phyloP scores from a whole-genome alignment of 2,113 vertebrate genomes.

The Tenrec ecaudatus region DNA sequence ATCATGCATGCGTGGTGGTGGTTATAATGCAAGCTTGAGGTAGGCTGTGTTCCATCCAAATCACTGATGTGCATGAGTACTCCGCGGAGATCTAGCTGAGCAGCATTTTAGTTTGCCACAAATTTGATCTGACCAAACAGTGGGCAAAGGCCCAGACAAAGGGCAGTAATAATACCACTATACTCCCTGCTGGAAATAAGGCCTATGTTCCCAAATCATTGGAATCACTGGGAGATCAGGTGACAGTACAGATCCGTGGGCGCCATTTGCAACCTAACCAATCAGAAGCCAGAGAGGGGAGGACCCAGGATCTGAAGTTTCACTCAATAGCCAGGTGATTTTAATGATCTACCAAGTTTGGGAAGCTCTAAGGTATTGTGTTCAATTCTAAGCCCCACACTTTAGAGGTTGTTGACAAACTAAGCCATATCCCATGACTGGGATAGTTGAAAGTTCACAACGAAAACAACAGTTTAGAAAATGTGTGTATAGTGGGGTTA shows the following conservation, averaged over 20 bases:
- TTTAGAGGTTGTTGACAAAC: conserved; percentile 22
- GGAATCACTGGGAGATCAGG: too few relatives aligned
- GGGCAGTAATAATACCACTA: not conserved
- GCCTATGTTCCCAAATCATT: not conserved
- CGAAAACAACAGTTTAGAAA: not conserved
- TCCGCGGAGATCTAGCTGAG: not conserved
- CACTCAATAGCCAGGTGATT: too few relatives aligned
- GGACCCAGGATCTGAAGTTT: too few relatives aligned
- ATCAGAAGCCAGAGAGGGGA: too few relatives aligned
- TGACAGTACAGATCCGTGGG: too few relatives aligned
- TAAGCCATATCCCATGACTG: not conserved
- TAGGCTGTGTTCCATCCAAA: not conserved
- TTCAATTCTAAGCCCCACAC: not conserved
- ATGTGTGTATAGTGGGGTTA: not conserved
- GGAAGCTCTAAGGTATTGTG: not conserved
- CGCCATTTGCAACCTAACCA: too few relatives aligned
- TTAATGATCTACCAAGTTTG: too few relatives aligned
- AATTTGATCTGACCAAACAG: not conserved
- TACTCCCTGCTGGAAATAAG: not conserved
- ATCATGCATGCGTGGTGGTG: not conserved
- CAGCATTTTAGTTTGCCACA: conserved; percentile 17
- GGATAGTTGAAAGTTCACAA: conserved; percentile 19
- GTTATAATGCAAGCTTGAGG: too few relatives aligned
- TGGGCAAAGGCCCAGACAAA: conserved; percentile 5
- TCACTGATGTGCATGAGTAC: conserved; percentile 10